phyloP scores from a whole-genome alignment of 2,797 vertebrate genomes.

The Anomalospiza imberbis region DNA sequence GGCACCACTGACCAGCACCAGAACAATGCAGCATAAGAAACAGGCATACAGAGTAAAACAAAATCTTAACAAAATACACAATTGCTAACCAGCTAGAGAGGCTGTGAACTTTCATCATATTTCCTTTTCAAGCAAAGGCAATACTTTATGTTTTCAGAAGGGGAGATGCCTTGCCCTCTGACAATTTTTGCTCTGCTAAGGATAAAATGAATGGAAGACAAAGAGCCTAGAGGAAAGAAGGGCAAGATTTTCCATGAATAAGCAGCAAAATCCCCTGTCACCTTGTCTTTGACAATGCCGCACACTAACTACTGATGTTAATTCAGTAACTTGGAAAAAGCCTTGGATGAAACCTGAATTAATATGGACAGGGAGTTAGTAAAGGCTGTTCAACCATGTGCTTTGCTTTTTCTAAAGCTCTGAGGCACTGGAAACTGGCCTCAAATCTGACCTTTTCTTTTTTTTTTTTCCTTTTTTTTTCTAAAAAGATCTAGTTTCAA shows the following conservation, averaged over 20 bases:
- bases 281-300: neutral
- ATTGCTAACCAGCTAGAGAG: neutral
- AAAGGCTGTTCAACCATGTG: neutral
- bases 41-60: neutral
- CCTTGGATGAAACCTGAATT: slow-evolving; percentile 20
- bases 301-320: slow-evolving; percentile 13
- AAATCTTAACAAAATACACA: neutral
- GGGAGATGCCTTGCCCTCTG: neutral
- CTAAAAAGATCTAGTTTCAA: neutral
- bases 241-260: slow-evolving; percentile 12
- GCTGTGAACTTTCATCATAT: neutral
- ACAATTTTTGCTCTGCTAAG: slow-evolving; percentile 11
- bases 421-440: neutral
- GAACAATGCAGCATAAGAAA: neutral
- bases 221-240: neutral
- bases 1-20: neutral
- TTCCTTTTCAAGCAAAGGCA: neutral
- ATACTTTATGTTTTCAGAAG: neutral
- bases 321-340: slow-evolving; percentile 25
- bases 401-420: slow-evolving; percentile 37
- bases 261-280: slow-evolving; percentile 8
- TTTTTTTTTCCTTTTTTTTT: neutral
- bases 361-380: neutral
- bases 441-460: neutral
- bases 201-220: slow-evolving; percentile 24